Conservation (phyloP, 2,888 invertebrate genomes). For the Bellardia pandia region DNA sequence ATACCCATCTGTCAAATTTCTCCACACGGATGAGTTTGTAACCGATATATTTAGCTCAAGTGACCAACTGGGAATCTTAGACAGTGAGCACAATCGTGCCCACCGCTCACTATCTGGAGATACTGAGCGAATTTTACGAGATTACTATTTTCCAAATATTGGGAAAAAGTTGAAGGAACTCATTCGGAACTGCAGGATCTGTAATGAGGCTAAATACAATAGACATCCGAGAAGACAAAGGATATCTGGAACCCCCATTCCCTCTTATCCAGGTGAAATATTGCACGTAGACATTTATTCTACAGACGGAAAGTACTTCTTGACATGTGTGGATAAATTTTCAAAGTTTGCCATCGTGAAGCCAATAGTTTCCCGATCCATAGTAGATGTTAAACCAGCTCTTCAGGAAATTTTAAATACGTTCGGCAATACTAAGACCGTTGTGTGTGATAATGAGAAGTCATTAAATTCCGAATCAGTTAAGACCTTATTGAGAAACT, state of each 20-base stretch:
- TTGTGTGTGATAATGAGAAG: slow-evolving; percentile 51
- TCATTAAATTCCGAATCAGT: no score
- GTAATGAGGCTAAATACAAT: slow-evolving; percentile 44
- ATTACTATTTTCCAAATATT: slow-evolving; percentile 58
- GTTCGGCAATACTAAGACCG: background rate
- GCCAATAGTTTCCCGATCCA: slow-evolving; percentile 46
- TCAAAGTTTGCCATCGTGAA: slow-evolving; percentile 56
- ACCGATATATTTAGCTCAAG: slow-evolving; percentile 62
- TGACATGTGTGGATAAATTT: slow-evolving; percentile 63
- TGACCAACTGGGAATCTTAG: slow-evolving; percentile 61
- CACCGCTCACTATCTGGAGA: slow-evolving; percentile 44
- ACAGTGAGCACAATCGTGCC: slow-evolving; percentile 48
- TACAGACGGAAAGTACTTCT: slow-evolving; percentile 35
- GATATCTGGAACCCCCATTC: slow-evolving; percentile 34
- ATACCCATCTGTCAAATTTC: slow-evolving; percentile 60
- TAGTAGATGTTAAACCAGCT: slow-evolving; percentile 43
- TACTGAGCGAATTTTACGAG: slow-evolving; percentile 37
- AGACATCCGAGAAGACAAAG: slow-evolving; percentile 31
- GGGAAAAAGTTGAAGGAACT: slow-evolving; percentile 11
- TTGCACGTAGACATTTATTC: slow-evolving; percentile 43
- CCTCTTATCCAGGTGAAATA: slow-evolving; percentile 46
- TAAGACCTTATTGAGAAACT: no score
- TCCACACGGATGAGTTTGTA: slow-evolving; percentile 40
- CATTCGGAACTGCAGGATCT: slow-evolving; percentile 37
- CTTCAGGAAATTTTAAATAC: slow-evolving; percentile 25